Evolutionary conservation across 2,888 invertebrate species (phyloP), one percentile per base, ranked within the genome.

Genomic region (Protophormia terraenovae): DNA sequence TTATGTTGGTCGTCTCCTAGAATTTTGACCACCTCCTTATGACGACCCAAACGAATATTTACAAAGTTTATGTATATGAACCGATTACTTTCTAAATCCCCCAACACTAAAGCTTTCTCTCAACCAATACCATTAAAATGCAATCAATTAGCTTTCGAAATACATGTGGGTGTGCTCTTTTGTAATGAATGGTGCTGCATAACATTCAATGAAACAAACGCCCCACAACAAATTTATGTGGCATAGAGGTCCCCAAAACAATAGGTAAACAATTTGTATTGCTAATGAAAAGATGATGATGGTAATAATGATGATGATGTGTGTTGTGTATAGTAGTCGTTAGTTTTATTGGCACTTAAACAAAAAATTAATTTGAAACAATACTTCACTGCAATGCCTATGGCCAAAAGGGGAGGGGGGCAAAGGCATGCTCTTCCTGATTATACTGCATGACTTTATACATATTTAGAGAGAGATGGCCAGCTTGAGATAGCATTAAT

Each of bases 91-190:
- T n/a, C n/a, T n/a, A n/a, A n/a, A n/a, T n/a, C 8, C 7, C 8
- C 12, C 27, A 24, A n/a, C 53, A 53, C 55, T 12, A 19, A 16
- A 8, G 3, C 32, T 38, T 50, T 35, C 38, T 7, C 35, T 75
- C 27, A 38, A 10, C 19, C 24, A 14, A 35, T 35, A 22, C 16
- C 29, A 80, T 58, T 73, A 69, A 72, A 78, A 35, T 75, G 58
- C 67, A 64, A 81, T 77, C 72, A 84, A 84, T 85, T 81, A 81
- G 81, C 55, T 2, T 24, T 3, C 12, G n/a, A n/a, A n/a, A n/a
- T n/a, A 10, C 38, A 75, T 67, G 81, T 67, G 84, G 84, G 84
- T 85, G 84, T 85, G 69, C 69, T 78, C 77, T 78, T 72, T 73
- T 71, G 75, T 69, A 58, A 38, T 32, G 29, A 41, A 47, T n/a